Conservation (phyloP, 2,888 invertebrate genomes). For the Megalurothrips usitatus region DNA sequence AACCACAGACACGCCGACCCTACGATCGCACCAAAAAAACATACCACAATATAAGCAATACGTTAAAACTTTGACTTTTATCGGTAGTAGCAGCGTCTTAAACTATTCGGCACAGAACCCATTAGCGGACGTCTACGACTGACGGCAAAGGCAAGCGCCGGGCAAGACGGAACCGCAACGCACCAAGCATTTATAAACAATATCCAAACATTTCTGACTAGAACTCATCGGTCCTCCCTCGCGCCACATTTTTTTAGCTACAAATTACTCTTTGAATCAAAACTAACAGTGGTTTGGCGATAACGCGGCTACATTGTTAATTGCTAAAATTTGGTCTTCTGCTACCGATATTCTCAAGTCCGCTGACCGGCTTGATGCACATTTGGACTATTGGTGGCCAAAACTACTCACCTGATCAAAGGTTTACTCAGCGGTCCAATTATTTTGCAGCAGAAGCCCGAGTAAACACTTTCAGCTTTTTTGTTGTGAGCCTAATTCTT, state of each 20-base stretch:
- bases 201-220: too few species aligned
- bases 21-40: too few species aligned
- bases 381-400: neutral
- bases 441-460: neutral
- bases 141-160: neutral
- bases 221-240: too few species aligned
- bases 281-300: neutral
- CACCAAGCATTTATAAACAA: too few species aligned
- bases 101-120: too few species aligned
- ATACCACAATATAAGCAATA: too few species aligned
- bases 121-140: too few species aligned
- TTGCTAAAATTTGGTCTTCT: neutral
- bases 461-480: conserved; percentile 43
- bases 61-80: too few species aligned
- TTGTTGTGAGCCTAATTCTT: conserved; percentile 53
- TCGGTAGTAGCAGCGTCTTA: too few species aligned
- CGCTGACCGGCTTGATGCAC: neutral
- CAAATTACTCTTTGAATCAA: neutral
- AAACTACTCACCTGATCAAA: neutral
- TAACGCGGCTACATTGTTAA: neutral
- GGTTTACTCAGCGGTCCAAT: neutral
- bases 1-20: too few species aligned
- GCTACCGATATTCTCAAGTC: neutral
- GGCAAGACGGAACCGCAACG: neutral
- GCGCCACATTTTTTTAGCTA: too few species aligned